Evolutionary conservation across 2,888 invertebrate genomes (phyloP), one percentile per base, ranked within the genome.

Genomic region (Tipula lateralis): DNA sequence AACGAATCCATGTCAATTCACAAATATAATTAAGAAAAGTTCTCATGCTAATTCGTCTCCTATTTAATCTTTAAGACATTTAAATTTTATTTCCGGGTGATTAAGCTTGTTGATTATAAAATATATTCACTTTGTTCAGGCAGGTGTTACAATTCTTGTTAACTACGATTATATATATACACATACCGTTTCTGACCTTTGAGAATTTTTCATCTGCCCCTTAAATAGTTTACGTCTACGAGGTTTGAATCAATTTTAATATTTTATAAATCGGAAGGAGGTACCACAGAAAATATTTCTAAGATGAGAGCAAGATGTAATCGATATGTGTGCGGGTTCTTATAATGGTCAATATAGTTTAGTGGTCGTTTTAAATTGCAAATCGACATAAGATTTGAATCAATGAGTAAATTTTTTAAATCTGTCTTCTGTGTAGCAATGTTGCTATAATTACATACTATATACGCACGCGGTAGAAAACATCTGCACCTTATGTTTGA

Each of bases 41-140:
- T 66, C 66, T 24, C 66, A 66, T 66, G 24, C 24, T 66, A 66
- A 66, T 66, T 66, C 66, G 66, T 24, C 7, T 66, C 66, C 9
- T 66, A 9, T 19, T 24, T 66, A 66, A 66, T 66, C 66, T 66
- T 66, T 66, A 66, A 24, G 66, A 66, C 12, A 66, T 66, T 66
- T 66, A 9, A 24, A 66, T 66, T 66, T 66, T 66, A 66, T 66
- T 66, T 66, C 66, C 66, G 66, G 66, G 66, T 66, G 66, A 66
- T 66, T 66, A 66, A 66, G 66, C 66, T 66, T 19, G 66, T 1
- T 66, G 66, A 66, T 66, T 24, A 66, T 66, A 24, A 16, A 9
- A 66, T 24, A 24, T 24, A 50, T 50, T 50, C 5, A 50, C 16
- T 50, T 5, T 36, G 32, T 36, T 16, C 5, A 44, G 44, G 12